Evolutionary conservation across 1,140 invertebrate genomes (phyloP).

Genomic region (Cydia pomonella): DNA sequence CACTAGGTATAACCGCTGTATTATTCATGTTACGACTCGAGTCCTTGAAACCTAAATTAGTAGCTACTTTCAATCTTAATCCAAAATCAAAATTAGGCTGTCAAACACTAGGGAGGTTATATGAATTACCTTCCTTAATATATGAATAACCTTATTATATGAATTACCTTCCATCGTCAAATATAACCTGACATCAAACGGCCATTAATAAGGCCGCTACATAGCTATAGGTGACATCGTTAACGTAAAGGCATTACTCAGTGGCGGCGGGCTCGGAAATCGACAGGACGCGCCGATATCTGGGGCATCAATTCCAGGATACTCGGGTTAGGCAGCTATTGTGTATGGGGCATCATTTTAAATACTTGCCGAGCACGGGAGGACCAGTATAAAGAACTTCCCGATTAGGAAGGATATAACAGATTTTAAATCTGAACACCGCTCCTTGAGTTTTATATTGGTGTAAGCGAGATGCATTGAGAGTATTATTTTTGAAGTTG

Average conservation of each 20-base stretch:
- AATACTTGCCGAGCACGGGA: background rate
- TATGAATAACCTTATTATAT: background rate
- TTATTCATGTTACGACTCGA: no score
- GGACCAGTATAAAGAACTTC: background rate
- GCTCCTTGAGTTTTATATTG: no score
- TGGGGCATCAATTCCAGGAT: conserved; percentile 47
- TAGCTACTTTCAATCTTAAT: no score
- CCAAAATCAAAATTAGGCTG: no score
- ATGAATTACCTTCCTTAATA: background rate
- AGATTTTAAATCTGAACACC: no score
- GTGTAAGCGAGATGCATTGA: no score
- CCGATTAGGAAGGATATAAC: no score
- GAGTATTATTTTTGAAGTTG: no score
- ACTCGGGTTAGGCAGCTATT: conserved; percentile 35
- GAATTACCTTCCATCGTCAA: background rate
- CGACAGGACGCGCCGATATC: conserved; percentile 49
- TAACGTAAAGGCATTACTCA: conserved; percentile 49
- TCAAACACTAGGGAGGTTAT: no score
- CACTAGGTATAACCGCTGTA: no score
- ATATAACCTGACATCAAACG: conserved; percentile 2
- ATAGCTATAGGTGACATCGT: conserved; percentile 39
- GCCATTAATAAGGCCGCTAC: conserved; percentile 30
- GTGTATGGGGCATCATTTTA: background rate
- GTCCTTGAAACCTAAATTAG: no score
- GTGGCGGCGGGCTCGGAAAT: conserved; percentile 38